A percentile compares a stretch with the other conserved stretches of the same genome.
phyloP scores from a whole-genome alignment of 2,113 vertebrate species.

The Callorhinus ursinus region DNA sequence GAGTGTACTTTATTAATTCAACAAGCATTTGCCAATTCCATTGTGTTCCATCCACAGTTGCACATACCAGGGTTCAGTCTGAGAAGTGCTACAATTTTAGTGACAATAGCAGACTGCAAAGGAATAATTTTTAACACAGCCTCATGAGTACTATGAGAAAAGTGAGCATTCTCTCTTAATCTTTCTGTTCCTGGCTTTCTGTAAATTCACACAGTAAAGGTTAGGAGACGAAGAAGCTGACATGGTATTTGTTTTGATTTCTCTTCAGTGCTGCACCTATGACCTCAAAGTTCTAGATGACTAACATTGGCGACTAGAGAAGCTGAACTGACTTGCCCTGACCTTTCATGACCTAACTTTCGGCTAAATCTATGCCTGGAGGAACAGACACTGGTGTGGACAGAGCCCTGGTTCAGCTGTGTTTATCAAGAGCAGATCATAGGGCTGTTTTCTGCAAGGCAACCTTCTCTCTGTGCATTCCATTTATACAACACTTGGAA shows the following conservation, averaged over 20 bases:
- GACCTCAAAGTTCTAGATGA: constrained; percentile 22
- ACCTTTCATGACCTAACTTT: constrained; percentile 34
- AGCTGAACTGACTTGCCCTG: constrained; percentile 46
- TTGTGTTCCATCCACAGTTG: neutral
- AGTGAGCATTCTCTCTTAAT: neutral
- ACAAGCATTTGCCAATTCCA: neutral
- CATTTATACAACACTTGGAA: neutral
- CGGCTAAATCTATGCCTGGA: neutral
- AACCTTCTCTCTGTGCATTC: neutral
- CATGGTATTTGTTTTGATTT: constrained; percentile 58
- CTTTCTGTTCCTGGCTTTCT: neutral
- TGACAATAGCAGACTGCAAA: neutral
- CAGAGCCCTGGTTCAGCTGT: constrained; percentile 24
- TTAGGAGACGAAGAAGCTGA: constrained; percentile 14
- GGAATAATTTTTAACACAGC: neutral
- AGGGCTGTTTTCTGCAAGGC: neutral
- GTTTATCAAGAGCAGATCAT: constrained; percentile 53
- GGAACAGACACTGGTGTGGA: neutral
- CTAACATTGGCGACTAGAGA: neutral
- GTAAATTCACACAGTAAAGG: neutral
- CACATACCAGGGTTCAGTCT: neutral
- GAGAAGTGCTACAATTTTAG: neutral
- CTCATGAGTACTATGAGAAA: neutral
- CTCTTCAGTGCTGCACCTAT: constrained; percentile 44
- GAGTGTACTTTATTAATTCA: neutral